Evolutionary conservation across 2,113 vertebrate species (phyloP), one percentile per base, ranked within the genome.

Genomic region (Pungitius pungitius): DNA sequence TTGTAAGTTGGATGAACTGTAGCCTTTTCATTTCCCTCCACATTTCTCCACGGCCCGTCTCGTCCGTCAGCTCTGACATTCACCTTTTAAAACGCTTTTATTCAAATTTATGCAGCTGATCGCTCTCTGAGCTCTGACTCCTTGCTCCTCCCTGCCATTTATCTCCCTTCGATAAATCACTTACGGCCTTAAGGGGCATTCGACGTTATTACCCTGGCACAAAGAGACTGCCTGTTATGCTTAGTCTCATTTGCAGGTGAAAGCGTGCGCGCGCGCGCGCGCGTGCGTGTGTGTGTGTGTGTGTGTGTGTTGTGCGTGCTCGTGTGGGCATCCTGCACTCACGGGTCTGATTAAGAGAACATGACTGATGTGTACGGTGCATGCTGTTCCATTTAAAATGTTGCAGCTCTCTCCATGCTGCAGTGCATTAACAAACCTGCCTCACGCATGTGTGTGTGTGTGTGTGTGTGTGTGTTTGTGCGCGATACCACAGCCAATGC

Each of bases 201-300:
- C 68, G 65, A 20, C 49, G 37, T 58, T 58, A 67, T 61, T 42
- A 62, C 75, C 63, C 67, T 13, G 22, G 72, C 78, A 80, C 59
- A 71, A 78, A 45, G 79, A 27, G 2, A 67, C 65, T 67, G 72
- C 75, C 77, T 77, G 64, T 75, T 79, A 69, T 77, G 79, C 84
- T 69, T 42, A 13, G 42, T 65, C 76, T 80, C 68, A 57, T 87
- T 72, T 75, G 47, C 70, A 60, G 72, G 39, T 74, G 71, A 78
- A 40, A 6, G 57, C 1, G 49, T 13, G 11, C 2, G 39, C 13
- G 39, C 13, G 39, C 13, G 12, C 13, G 39, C 18, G 49, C 37
- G 30, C 54, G 58, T 70, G 54, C 33, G 55, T 69, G 33, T 58
- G 56, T 37, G 30, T 22, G 57, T 59, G 11, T 60, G 37, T 49